A percentile compares a stretch with the other conserved stretches of the same genome.
Evolutionary conservation across 92 coral and sea anemone species (phyloP).

Genomic region (Heteractis magnifica): DNA sequence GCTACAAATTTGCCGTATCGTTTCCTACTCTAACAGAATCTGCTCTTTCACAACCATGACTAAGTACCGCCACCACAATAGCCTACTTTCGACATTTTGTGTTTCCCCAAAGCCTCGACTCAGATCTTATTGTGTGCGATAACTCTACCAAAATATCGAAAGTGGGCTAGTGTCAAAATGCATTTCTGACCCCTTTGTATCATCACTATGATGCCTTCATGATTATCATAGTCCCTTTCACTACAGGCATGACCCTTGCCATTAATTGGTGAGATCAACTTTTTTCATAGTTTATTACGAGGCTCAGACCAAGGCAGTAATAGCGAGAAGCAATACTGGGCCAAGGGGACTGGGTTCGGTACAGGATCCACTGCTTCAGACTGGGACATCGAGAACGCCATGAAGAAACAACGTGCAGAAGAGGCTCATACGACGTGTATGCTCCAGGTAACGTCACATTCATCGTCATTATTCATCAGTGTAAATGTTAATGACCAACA

Average conservation of each 20-base stretch:
- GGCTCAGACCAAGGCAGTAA: slow-evolving; percentile 58
- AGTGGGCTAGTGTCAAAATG: too few species aligned
- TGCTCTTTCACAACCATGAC: too few species aligned
- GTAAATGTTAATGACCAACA: too few species aligned
- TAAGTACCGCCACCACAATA: too few species aligned
- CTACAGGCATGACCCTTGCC: background rate
- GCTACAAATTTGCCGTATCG: too few species aligned
- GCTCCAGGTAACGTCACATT: slow-evolving; percentile 66
- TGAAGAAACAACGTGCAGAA: slow-evolving; percentile 92
- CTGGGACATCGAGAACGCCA: slow-evolving; percentile 98
- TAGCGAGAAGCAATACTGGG: slow-evolving; percentile 97
- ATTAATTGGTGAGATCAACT: background rate
- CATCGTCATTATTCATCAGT: too few species aligned
- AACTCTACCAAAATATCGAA: too few species aligned
- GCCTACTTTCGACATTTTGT: too few species aligned
- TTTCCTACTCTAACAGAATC: too few species aligned
- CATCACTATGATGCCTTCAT: background rate
- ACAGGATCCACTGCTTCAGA: slow-evolving; percentile 98
- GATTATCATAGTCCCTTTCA: background rate
- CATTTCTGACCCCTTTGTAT: too few species aligned
- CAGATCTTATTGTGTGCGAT: too few species aligned
- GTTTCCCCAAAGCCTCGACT: too few species aligned
- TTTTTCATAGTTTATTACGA: slow-evolving; percentile 54
- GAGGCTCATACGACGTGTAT: slow-evolving; percentile 93
- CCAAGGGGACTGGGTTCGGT: slow-evolving; percentile 98